Conservation (phyloP, 1,140 invertebrate genomes). For the Caenorhabditis inopinata region DNA sequence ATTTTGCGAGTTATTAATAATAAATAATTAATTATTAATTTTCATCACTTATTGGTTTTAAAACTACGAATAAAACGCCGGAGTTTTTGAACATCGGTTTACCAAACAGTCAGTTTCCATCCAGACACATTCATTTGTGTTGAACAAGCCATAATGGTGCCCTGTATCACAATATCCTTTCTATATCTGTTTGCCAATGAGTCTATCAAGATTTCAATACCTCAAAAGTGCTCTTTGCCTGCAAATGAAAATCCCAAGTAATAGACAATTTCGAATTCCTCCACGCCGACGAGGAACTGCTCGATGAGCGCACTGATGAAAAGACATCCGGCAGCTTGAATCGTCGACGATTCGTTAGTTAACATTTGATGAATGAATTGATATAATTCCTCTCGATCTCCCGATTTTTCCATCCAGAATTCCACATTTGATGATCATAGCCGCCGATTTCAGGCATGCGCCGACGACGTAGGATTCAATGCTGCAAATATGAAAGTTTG, state of each 20-base stretch:
- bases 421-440: conserved; percentile 47
- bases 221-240: conserved; percentile 45
- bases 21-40: too few species aligned
- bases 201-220: background rate
- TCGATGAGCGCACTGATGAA: conserved; percentile 42
- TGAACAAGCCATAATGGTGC: too few species aligned
- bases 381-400: conserved; percentile 35
- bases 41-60: too few species aligned
- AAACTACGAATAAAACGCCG: too few species aligned
- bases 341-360: background rate
- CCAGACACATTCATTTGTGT: too few species aligned
- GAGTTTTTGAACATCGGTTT: too few species aligned
- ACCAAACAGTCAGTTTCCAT: too few species aligned
- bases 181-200: background rate
- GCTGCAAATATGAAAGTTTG: conserved; percentile 29
- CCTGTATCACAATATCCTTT: background rate
- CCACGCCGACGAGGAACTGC: conserved; percentile 47
- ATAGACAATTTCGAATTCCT: conserved; percentile 43
- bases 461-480: conserved; percentile 33
- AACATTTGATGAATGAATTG: conserved; percentile 39
- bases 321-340: conserved; percentile 43
- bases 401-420: conserved; percentile 45
- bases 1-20: too few species aligned
- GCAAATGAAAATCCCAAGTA: conserved; percentile 50
- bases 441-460: conserved; percentile 16